These are phyloP conservation scores for Drosophila nannoptera DNA, from an alignment of 1,140 invertebrate genomes.

Conservation along the genomic window DNA sequence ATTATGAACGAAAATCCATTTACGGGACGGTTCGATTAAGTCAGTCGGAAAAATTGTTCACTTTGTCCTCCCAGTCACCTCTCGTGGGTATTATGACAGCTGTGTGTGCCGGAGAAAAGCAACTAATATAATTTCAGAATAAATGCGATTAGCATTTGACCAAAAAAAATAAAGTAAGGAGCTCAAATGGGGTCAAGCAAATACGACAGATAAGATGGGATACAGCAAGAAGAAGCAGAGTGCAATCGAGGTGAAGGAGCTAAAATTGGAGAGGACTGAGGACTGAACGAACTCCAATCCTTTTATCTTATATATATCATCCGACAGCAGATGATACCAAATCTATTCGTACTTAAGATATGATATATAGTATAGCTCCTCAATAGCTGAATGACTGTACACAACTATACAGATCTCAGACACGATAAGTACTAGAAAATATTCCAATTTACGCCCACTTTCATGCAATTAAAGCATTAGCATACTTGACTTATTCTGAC, in stretches of 20 bases:
- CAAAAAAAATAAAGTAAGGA: background rate
- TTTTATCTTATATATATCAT: too few species aligned
- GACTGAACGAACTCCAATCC: too few species aligned
- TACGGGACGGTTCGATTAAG: constrained; percentile 45
- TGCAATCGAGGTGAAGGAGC: too few species aligned
- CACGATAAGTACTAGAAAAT: too few species aligned
- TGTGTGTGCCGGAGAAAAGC: constrained; percentile 40
- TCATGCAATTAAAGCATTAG: constrained; percentile 39
- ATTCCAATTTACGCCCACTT: background rate
- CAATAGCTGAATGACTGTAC: too few species aligned
- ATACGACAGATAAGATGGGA: too few species aligned
- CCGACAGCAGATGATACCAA: too few species aligned
- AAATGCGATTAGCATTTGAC: constrained; percentile 53
- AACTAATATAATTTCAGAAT: constrained; percentile 38
- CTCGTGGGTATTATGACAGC: constrained; percentile 63
- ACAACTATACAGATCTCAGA: too few species aligned
- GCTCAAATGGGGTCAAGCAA: background rate
- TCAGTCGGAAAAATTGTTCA: constrained; percentile 54
- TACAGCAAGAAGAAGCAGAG: too few species aligned
- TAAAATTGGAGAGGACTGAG: too few species aligned
- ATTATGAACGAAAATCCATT: constrained; percentile 51
- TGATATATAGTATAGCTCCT: too few species aligned
- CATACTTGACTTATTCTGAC: constrained; percentile 34
- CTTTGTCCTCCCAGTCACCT: background rate
- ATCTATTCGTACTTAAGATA: too few species aligned